Conservation (phyloP, 30 jellyfish, hydroid and myxozoan genomes). For the Aurelia aurita complex sp. Pacific region DNA sequence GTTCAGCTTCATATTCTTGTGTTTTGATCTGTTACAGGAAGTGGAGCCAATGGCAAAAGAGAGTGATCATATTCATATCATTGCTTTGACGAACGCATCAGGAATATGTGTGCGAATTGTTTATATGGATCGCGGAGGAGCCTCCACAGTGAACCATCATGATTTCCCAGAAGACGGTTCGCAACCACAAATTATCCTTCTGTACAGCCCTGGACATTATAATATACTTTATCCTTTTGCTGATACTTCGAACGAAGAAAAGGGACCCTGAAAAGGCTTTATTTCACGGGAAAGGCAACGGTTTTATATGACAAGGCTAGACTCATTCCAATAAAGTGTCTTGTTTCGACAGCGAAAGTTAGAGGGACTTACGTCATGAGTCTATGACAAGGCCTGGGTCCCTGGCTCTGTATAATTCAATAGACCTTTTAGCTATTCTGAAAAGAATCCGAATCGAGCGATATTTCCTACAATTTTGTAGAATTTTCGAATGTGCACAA, state of each 20-base stretch:
- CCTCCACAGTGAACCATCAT: conserved; percentile 77
- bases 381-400: no score
- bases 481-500: no score
- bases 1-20: no score
- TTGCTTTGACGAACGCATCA: conserved; percentile 79
- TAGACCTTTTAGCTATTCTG: no score
- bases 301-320: no score
- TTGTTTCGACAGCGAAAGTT: no score
- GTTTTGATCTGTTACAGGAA: conserved; percentile 47
- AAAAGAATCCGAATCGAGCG: no score
- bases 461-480: no score
- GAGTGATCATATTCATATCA: conserved; percentile 95
- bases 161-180: conserved; percentile 97
- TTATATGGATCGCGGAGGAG: conserved; percentile 96
- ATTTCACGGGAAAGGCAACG: no score
- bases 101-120: conserved; percentile 82
- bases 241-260: neutral
- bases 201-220: conserved; percentile 98
- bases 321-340: no score
- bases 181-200: conserved; percentile 64
- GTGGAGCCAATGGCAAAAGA: conserved; percentile 99
- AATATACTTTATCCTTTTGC: conserved; percentile 77
- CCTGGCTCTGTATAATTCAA: no score
- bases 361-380: no score
- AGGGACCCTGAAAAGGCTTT: neutral